Evolutionary conservation across 2,113 vertebrate species (phyloP).

Genomic region (Phrynocephalus versicolor): DNA sequence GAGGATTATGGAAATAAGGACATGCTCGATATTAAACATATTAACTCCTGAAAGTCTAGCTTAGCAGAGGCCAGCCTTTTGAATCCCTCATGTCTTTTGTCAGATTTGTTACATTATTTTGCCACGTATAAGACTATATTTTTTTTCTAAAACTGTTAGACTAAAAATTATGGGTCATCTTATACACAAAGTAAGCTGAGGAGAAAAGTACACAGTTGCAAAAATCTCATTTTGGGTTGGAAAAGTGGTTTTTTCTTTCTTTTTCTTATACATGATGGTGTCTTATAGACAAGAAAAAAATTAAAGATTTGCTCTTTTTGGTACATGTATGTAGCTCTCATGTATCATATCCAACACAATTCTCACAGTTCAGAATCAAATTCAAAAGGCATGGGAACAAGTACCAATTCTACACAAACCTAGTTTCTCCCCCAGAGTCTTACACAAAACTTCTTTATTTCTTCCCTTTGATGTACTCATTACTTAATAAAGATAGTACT

Average conservation of each 20-base stretch:
- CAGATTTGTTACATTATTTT: too few relatives aligned
- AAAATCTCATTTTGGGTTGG: too few relatives aligned
- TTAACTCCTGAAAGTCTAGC: neutral
- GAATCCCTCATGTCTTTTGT: neutral
- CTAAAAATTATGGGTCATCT: too few relatives aligned
- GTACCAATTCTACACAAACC: neutral
- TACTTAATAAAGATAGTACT: constrained; percentile 43
- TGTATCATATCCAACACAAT: neutral
- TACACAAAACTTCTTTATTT: neutral
- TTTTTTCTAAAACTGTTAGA: too few relatives aligned
- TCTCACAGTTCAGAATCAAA: neutral
- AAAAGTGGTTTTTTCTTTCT: too few relatives aligned
- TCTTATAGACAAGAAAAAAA: too few relatives aligned
- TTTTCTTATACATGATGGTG: too few relatives aligned
- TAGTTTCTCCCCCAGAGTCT: neutral
- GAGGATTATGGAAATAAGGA: neutral
- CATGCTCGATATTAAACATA: neutral
- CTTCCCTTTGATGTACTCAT: constrained; percentile 18
- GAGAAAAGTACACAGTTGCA: too few relatives aligned
- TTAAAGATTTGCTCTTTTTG: neutral
- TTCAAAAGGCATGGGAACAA: neutral
- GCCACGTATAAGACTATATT: too few relatives aligned
- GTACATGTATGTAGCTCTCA: neutral
- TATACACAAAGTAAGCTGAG: too few relatives aligned
- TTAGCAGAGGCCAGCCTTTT: too few relatives aligned